Base-by-base conservation (phyloP, 1,140 invertebrate species). In the Diabrotica virgifera region DNA sequence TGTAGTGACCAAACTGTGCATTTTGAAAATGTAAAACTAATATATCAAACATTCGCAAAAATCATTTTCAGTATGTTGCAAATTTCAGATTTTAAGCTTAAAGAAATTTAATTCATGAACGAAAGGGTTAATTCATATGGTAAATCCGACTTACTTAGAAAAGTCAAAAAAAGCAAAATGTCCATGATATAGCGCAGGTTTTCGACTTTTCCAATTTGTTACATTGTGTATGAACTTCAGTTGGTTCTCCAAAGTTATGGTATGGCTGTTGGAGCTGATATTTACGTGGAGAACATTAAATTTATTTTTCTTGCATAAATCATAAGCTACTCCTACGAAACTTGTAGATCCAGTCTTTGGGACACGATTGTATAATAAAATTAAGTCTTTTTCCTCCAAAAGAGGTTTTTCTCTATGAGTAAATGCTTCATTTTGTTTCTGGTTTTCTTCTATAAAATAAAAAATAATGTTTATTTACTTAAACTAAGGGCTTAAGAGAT, bases 271-370 rank as follows among this genome's bases (percentile, higher is more conserved):
- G 69, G 92, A 94, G 0, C 95, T 95, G 55, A 97, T 90, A 81
- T 99, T 99, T 60, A 99, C 89, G 83, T 99, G 97, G 67, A 99
- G 81, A n/a, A 95, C 92, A 81, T 94, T 89, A 80, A 95, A 99
- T 70, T 89, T 88, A 82, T 99, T 98, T 66, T 83, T 86, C 74
- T 91, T 90, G 79, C 95, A 98, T 13, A 99, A 82, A 82, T 98
- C 96, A 80, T 99, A 99, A 5, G 93, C 95, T 62, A 99, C 88
- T 70, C 96, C 96, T 60, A 98, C 94, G 78, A 99, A 96, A 79
- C 95, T 98, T 5, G 97, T 99, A 6, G 96, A 98, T 5, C 92
- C 97, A n/a, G 97, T 99, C 82, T 99, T 99, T 12, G 97, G 97
- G 40, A 99, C 95, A 77, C 96, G 85, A 80, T 99, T 98, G 79